A percentile compares a stretch with the other conserved stretches of the same genome.
phyloP scores from a whole-genome alignment of 37 sponge, comb jelly and placozoan genomes.

The Tethya wilhelma region DNA sequence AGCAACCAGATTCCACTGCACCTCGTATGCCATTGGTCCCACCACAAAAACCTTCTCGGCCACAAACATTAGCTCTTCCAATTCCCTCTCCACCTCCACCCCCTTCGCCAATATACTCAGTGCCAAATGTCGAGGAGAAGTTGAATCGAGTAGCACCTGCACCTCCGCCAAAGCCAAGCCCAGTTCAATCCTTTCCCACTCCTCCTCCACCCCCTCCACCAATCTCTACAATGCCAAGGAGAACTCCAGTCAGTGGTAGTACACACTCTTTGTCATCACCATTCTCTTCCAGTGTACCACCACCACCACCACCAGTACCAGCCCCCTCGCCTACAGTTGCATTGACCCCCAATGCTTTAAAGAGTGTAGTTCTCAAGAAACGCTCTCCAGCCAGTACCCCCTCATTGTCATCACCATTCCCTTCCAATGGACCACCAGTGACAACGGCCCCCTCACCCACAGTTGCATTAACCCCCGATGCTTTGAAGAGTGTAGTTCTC shows the following conservation, averaged over 20 bases:
- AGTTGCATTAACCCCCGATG: background rate
- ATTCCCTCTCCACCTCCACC: no score
- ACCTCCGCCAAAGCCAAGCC: no score
- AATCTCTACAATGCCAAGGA: background rate
- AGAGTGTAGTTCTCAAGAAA: no score
- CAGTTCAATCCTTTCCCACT: background rate
- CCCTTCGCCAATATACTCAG: no score
- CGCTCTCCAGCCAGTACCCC: no score
- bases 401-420: background rate
- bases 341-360: background rate
- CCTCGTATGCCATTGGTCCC: no score
- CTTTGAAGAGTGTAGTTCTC: background rate
- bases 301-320: slow-evolving; percentile 9
- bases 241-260: no score
- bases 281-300: background rate
- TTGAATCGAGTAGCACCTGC: no score
- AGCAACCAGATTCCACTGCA: background rate
- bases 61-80: background rate
- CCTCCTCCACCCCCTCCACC: background rate
- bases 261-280: no score
- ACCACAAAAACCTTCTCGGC: background rate
- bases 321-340: background rate
- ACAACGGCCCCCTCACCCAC: slow-evolving; percentile 9
- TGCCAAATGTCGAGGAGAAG: no score
- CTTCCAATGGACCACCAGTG: background rate